A percentile compares a stretch with the other conserved stretches of the same genome.
Conservation (phyloP, 2,888 invertebrate species). For the Drosophila nigritarsus region DNA sequence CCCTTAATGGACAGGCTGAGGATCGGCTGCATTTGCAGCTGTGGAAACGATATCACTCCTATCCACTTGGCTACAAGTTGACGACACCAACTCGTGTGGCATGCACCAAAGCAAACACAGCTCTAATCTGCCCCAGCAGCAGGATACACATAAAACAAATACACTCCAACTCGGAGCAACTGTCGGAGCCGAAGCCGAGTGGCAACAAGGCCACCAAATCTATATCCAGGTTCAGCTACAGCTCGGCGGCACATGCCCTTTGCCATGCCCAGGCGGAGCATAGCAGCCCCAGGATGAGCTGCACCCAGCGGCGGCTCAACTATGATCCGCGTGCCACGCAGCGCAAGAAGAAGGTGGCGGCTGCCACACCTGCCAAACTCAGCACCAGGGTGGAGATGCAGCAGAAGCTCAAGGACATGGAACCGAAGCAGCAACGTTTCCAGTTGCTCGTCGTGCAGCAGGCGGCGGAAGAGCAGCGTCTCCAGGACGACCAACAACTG, state of each 20-base stretch:
- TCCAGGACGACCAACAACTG: slow-evolving; percentile 51
- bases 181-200: background rate
- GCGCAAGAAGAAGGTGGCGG: background rate
- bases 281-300: slow-evolving; percentile 28
- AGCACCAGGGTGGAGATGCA: slow-evolving; percentile 7
- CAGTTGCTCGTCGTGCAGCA: slow-evolving; percentile 44
- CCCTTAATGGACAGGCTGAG: too few species aligned
- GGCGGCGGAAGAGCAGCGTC: slow-evolving; percentile 44
- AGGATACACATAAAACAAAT: slow-evolving; percentile 28
- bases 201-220: slow-evolving; percentile 1
- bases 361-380: background rate
- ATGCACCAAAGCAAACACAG: background rate
- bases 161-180: background rate
- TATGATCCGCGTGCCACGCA: slow-evolving; percentile 53
- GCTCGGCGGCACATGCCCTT: slow-evolving; percentile 37
- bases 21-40: slow-evolving; percentile 24
- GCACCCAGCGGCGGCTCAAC: slow-evolving; percentile 50
- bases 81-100: background rate
- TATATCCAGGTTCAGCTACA: background rate
- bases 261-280: slow-evolving; percentile 38
- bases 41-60: slow-evolving; percentile 43
- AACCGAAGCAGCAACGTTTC: slow-evolving; percentile 41
- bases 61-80: background rate
- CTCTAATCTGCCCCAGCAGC: background rate
- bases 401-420: slow-evolving; percentile 26